phyloP scores from a whole-genome alignment of 2,888 invertebrate genomes.

The Melanotus villosus region DNA sequence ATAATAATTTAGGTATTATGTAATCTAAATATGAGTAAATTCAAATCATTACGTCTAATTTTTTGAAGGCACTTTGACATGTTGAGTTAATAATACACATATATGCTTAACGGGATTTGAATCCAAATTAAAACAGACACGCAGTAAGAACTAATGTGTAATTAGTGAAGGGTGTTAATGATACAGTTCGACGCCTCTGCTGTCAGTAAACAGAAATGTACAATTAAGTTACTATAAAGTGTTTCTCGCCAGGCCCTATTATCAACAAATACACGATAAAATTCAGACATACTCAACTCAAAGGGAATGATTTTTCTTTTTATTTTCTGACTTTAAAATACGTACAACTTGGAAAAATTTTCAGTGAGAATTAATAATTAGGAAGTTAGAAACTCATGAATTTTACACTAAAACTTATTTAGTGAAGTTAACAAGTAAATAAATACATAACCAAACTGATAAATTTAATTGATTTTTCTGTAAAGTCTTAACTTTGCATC shows the following conservation, averaged over 20 bases:
- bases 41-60: too few species aligned
- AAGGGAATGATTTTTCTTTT: too few species aligned
- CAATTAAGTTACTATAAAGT: constrained; percentile 29
- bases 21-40: constrained; percentile 26
- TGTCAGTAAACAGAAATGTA: constrained; percentile 37
- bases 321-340: too few species aligned
- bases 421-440: too few species aligned
- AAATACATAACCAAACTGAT: too few species aligned
- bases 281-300: too few species aligned
- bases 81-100: background rate
- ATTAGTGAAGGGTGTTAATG: constrained; percentile 46
- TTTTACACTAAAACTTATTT: too few species aligned
- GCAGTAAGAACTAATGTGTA: constrained; percentile 18
- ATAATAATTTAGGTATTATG: constrained; percentile 40
- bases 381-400: too few species aligned
- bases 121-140: constrained; percentile 17
- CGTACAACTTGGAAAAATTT: too few species aligned
- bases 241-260: background rate
- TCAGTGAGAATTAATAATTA: too few species aligned
- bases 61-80: background rate
- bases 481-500: too few species aligned
- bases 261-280: background rate
- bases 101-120: background rate
- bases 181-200: constrained; percentile 40
- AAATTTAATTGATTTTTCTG: too few species aligned